Evolutionary conservation across 2,888 invertebrate genomes (phyloP).

Genomic region (Seira musarum): DNA sequence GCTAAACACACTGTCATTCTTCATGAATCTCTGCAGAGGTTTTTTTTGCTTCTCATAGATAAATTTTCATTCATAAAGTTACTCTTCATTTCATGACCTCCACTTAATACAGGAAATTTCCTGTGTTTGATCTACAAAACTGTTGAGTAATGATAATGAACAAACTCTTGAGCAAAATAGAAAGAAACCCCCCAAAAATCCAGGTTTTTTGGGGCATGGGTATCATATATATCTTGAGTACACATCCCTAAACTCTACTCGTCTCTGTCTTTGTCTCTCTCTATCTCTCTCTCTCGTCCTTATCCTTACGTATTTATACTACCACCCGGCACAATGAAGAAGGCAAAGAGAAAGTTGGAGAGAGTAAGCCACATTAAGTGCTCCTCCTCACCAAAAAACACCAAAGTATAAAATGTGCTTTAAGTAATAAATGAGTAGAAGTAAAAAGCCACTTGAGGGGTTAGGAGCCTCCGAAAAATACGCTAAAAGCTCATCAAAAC

Average conservation of each 20-base stretch:
- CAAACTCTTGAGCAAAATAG: neutral
- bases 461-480: neutral
- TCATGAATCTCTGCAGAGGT: no score
- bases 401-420: neutral
- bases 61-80: conserved; percentile 12
- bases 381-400: neutral
- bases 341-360: no score
- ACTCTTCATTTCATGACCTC: neutral
- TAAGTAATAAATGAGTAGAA: neutral
- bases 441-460: conserved; percentile 45
- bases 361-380: neutral
- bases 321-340: neutral
- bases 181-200: neutral
- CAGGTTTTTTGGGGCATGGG: neutral
- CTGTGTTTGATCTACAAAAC: neutral
- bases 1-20: neutral
- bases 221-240: neutral
- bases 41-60: no score
- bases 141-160: neutral
- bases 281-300: neutral
- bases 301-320: no score
- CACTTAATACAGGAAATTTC: conserved; percentile 3
- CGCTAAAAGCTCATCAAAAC: conserved; percentile 40
- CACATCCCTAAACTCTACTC: neutral
- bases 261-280: neutral